phyloP scores from a whole-genome alignment of 2,113 vertebrate species.

The Corydoras maculifer region DNA sequence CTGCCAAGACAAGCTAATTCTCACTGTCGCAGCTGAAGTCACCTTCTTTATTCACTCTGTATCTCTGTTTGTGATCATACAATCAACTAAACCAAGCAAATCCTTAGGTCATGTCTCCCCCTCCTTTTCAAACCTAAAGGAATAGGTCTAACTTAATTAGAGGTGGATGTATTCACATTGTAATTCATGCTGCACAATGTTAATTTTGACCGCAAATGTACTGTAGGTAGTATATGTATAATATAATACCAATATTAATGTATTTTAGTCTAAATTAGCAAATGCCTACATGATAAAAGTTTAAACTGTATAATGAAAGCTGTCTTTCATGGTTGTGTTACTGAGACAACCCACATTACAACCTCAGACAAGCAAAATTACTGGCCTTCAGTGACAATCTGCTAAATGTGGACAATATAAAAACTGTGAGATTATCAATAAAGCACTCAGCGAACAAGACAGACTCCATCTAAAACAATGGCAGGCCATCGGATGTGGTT shows the following conservation, averaged over 20 bases:
- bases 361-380: not conserved
- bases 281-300: too few species aligned
- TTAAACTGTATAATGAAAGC: too few species aligned
- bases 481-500: constrained; percentile 41
- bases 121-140: too few species aligned
- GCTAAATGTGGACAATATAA: constrained; percentile 1
- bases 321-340: too few species aligned
- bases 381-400: not conserved
- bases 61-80: not conserved
- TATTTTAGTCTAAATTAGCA: too few species aligned
- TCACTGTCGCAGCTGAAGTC: not conserved
- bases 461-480: constrained; percentile 13
- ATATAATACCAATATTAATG: too few species aligned
- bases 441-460: not conserved
- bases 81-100: not conserved
- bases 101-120: too few species aligned
- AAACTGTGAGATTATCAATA: constrained; percentile 16
- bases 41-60: constrained; percentile 12
- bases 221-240: too few species aligned
- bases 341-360: not conserved
- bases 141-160: too few species aligned
- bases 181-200: too few species aligned
- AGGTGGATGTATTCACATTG: too few species aligned
- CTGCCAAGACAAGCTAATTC: constrained; percentile 1
- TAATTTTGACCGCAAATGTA: too few species aligned